These are phyloP conservation scores for Macheiramphus alcinus DNA, from an alignment of 2,113 vertebrate genomes.

Conservation along the genomic window DNA sequence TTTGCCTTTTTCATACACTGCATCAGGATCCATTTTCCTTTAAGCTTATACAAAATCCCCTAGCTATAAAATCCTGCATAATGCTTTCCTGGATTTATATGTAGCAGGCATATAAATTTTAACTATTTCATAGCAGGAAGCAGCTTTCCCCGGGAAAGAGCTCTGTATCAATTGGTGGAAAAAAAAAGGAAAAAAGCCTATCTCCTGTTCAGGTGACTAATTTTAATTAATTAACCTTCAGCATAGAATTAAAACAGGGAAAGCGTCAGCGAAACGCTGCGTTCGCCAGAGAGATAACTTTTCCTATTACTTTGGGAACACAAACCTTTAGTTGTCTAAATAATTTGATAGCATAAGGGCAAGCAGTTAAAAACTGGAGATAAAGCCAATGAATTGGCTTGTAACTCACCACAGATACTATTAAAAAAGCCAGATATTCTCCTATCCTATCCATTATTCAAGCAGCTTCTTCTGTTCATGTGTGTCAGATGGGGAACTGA, in stretches of 20 bases:
- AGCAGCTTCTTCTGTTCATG: constrained; percentile 82
- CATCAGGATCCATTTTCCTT: too few species aligned
- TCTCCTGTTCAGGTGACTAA: constrained; percentile 58
- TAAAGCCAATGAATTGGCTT: constrained; percentile 82
- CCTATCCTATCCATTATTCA: constrained; percentile 85
- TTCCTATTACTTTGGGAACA: constrained; percentile 50
- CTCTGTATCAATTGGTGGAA: neutral
- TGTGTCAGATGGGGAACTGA: constrained; percentile 90
- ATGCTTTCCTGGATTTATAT: constrained; percentile 81
- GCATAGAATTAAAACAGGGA: constrained; percentile 3
- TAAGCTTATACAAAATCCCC: constrained; percentile 85
- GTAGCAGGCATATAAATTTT: constrained; percentile 82
- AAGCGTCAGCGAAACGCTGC: neutral
- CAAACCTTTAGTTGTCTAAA: constrained; percentile 71
- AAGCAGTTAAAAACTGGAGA: constrained; percentile 84
- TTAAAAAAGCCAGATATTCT: constrained; percentile 80
- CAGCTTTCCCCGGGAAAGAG: neutral
- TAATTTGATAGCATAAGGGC: constrained; percentile 77
- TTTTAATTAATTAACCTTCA: constrained; percentile 64
- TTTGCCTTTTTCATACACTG: too few species aligned
- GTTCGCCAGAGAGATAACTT: constrained; percentile 41
- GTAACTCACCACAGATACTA: constrained; percentile 82
- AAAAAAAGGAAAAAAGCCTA: neutral
- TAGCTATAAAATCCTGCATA: constrained; percentile 82
- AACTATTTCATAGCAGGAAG: constrained; percentile 69